phyloP scores from a whole-genome alignment of 2,888 invertebrate species.

The Neocrepidodera transversa region DNA sequence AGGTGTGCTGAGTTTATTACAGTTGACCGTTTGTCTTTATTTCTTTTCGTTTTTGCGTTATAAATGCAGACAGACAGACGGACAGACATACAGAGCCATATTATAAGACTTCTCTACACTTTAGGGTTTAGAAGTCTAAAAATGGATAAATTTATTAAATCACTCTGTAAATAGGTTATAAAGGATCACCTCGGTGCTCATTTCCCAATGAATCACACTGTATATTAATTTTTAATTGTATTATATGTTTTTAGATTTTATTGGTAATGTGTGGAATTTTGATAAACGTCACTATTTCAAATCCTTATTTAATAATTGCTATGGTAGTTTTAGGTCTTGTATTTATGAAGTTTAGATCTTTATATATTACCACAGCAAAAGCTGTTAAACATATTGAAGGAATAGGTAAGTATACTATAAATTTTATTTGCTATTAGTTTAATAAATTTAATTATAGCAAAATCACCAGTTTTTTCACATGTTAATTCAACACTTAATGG shows the following conservation, averaged over 20 bases:
- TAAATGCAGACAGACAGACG: too few relatives aligned
- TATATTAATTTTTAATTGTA: too few relatives aligned
- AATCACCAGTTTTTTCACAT: conserved; percentile 47
- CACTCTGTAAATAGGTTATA: too few relatives aligned
- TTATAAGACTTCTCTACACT: too few relatives aligned
- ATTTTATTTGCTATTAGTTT: neutral
- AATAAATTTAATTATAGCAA: conserved; percentile 39
- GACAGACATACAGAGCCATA: too few relatives aligned
- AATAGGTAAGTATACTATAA: conserved; percentile 54
- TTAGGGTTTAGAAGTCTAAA: too few relatives aligned
- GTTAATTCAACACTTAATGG: conserved; percentile 43
- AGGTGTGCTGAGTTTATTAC: too few relatives aligned
- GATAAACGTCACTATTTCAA: conserved; percentile 72
- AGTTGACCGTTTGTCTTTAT: too few relatives aligned
- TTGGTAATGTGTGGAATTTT: conserved; percentile 75
- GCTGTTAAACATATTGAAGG: conserved; percentile 72
- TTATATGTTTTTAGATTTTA: conserved; percentile 65
- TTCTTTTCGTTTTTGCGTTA: too few relatives aligned
- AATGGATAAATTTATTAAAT: too few relatives aligned
- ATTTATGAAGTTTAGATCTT: conserved; percentile 69
- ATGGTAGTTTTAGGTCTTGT: conserved; percentile 68
- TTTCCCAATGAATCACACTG: too few relatives aligned
- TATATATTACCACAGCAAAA: conserved; percentile 74
- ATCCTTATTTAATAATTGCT: conserved; percentile 69
- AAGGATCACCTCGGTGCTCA: too few relatives aligned